phyloP scores from a whole-genome alignment of 1,140 invertebrate species.

The Odontomachus brunneus region DNA sequence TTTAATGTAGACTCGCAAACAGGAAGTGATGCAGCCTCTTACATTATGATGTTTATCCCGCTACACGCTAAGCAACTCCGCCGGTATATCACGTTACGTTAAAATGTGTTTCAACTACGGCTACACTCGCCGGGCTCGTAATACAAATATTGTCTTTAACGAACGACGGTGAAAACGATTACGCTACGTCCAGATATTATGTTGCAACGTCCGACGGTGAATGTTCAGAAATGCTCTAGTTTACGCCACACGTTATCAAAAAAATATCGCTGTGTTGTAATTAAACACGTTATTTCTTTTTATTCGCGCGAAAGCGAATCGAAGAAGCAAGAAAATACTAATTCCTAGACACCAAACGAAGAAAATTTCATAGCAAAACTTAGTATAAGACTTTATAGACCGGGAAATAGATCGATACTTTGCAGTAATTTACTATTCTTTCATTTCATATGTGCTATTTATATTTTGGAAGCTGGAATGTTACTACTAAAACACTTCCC shows the following conservation, averaged over 20 bases:
- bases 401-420: too few relatives aligned
- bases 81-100: conserved; percentile 39
- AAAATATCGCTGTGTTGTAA: not conserved
- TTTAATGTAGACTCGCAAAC: conserved; percentile 61
- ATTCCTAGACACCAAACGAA: too few relatives aligned
- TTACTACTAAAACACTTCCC: too few relatives aligned
- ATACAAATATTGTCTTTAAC: conserved; percentile 53
- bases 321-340: too few relatives aligned
- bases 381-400: too few relatives aligned
- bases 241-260: not conserved
- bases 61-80: conserved; percentile 48
- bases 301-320: not conserved
- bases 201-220: not conserved
- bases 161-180: conserved; percentile 3
- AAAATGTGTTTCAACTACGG: conserved; percentile 46
- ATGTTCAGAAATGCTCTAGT: not conserved
- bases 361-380: too few relatives aligned
- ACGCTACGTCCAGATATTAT: too few relatives aligned
- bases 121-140: not conserved
- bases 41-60: conserved; percentile 57
- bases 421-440: too few relatives aligned
- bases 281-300: conserved; percentile 3
- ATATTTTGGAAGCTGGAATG: too few relatives aligned
- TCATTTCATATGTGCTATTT: too few relatives aligned
- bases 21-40: conserved; percentile 58